phyloP scores from a whole-genome alignment of 92 coral and sea anemone species.

The Epizoanthus illoricatus region DNA sequence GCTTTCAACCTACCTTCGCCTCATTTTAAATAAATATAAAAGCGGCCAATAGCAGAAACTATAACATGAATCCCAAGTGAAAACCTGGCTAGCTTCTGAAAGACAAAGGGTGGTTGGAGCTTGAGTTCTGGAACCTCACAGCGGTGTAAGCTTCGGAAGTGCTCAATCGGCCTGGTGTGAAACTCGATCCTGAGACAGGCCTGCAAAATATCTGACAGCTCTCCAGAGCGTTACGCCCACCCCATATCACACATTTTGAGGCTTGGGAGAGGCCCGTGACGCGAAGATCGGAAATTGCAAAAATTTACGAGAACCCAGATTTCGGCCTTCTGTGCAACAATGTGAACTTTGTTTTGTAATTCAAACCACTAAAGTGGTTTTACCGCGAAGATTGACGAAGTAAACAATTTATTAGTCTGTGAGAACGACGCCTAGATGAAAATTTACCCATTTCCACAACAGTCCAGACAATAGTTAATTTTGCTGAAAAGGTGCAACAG shows the following conservation, averaged over 20 bases:
- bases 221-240: conserved; percentile 31
- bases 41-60: conserved; percentile 16
- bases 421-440: background rate
- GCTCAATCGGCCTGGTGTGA: conserved; percentile 27
- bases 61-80: conserved; percentile 22
- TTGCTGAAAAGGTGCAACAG: background rate
- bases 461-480: background rate
- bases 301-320: conserved; percentile 20
- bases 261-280: conserved; percentile 30
- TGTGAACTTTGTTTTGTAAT: background rate
- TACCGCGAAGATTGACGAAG: conserved; percentile 11
- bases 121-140: conserved; percentile 16
- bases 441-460: background rate
- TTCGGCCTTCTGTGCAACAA: conserved; percentile 4
- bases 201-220: conserved; percentile 41
- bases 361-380: conserved; percentile 20
- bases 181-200: conserved; percentile 29
- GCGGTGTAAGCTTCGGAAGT: conserved; percentile 36
- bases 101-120: conserved; percentile 21
- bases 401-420: conserved; percentile 13
- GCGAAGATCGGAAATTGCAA: conserved; percentile 25
- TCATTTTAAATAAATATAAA: conserved; percentile 61
- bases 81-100: conserved; percentile 22
- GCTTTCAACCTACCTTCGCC: conserved; percentile 67
- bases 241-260: conserved; percentile 33